Base-by-base conservation (phyloP, 2,113 vertebrate genomes). In the Symphodus melops region DNA sequence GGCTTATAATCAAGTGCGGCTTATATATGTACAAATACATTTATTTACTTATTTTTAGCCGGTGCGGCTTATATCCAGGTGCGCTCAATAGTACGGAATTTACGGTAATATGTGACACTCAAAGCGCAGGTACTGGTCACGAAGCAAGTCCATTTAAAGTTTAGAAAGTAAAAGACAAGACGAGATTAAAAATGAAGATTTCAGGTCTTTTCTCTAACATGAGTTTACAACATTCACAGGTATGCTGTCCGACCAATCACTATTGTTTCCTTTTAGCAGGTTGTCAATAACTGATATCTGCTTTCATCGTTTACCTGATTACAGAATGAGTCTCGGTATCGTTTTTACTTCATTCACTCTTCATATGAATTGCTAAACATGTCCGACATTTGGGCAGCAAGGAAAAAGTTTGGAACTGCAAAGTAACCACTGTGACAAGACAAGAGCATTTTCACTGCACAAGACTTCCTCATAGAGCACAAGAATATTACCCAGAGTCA, bases 311-410 rank as follows among this genome's bases (percentile, higher is more conserved):
- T 36, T 13, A 19, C 19, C 20, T 54, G 19, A 60, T 67, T 7
- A 44, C 23, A 37, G n/a, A 69, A 53, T 2, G 3, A 28, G 5
- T 12, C 20, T 23, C n/a, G 33, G 10, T 75, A 44, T 68, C 0
- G 8, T 68, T 66, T 66, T 67, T 28, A 25, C 63, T 75, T 70
- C 16, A 16, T 77, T 72, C 37, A 41, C 37, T 49, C 48, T 16
- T 9, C 13, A 21, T 13, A 57, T 64, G 25, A 57, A 17, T 63
- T 1, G 5, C 37, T 59, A 44, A 67, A 62, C 17, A 23, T 59
- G n/a, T 66, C 49, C 2, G 28, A 33, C 17, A 23, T 61, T 33
- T 61, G n/a, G 42, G 41, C 3, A 19, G 56, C 6, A 6, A 42
- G 55, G 57, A 46, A 44, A 6, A 68, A 16, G 44, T 25, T 70